phyloP scores from a whole-genome alignment of 1,140 invertebrate species.

The Aphis craccivora region DNA sequence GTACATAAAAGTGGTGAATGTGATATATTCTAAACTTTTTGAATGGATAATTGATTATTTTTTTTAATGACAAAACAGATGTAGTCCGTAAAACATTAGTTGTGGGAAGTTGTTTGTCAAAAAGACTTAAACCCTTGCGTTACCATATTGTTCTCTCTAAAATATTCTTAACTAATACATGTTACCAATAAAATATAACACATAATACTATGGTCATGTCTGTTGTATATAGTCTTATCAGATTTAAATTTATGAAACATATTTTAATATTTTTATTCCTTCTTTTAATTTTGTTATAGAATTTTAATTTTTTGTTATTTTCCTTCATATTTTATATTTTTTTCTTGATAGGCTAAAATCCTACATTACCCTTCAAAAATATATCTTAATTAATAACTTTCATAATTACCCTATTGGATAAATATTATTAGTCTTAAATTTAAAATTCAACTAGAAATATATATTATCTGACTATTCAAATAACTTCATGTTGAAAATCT shows the following conservation, averaged over 20 bases:
- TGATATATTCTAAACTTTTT: background rate
- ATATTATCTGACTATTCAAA: background rate
- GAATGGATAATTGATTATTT: slow-evolving; percentile 39
- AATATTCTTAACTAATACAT: slow-evolving; percentile 35
- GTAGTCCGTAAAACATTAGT: background rate
- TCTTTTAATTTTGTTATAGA: slow-evolving; percentile 52
- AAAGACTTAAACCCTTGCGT: slow-evolving; percentile 30
- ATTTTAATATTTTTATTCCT: slow-evolving; percentile 23
- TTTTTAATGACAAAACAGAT: slow-evolving; percentile 11
- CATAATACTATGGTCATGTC: slow-evolving; percentile 29
- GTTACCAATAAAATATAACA: slow-evolving; percentile 56
- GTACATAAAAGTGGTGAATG: slow-evolving; percentile 21
- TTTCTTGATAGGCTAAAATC: background rate
- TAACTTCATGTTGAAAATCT: background rate
- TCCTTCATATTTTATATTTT: slow-evolving; percentile 43
- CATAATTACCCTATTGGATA: background rate
- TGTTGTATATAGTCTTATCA: slow-evolving; percentile 24
- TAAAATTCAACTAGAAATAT: background rate
- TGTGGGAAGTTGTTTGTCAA: slow-evolving; percentile 26
- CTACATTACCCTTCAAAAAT: background rate
- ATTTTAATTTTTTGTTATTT: slow-evolving; percentile 50
- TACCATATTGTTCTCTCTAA: slow-evolving; percentile 52
- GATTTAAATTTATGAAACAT: slow-evolving; percentile 30
- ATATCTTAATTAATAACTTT: background rate
- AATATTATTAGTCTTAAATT: background rate